Conservation (phyloP, 2,113 vertebrate species). For the Pan troglodytes region NHGRI_mPanTro3-v2.1_pri NC_072408.2:37541001-37541500, state of each 20-base stretch:
- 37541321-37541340: too few species aligned
- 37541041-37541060: too few species aligned
- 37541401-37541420: neutral
- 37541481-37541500: neutral
- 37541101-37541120: neutral
- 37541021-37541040: neutral
- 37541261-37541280: neutral
- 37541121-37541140: too few species aligned
- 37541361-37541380: neutral
- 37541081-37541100: neutral
- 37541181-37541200: neutral
- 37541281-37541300: too few species aligned
- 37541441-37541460: neutral
- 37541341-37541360: neutral
- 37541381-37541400: neutral
- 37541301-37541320: accelerated
- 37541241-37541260: neutral
- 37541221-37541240: neutral
- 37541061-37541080: neutral
- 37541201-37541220: neutral
- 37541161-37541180: neutral
- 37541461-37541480: neutral
- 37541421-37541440: neutral
- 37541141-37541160: neutral
- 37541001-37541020: neutral